Conservation (phyloP, 2,888 invertebrate species). For the Branchellion lobata region DNA sequence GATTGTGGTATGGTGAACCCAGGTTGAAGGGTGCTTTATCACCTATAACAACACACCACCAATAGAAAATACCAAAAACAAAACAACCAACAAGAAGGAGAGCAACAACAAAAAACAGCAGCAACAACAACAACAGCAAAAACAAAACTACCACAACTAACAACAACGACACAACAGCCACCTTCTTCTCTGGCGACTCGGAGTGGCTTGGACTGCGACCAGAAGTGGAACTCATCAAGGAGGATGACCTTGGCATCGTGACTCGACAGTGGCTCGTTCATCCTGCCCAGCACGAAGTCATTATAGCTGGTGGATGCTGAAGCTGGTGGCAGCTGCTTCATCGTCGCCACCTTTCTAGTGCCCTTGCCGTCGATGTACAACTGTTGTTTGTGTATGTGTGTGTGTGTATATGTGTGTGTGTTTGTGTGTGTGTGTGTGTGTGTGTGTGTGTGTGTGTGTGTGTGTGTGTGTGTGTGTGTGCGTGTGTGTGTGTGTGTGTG, state of each 20-base stretch:
- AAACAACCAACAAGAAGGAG: no score
- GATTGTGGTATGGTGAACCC: no score
- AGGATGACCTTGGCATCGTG: constrained; percentile 53
- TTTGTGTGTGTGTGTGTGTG: constrained; percentile 40
- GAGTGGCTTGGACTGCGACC: constrained; percentile 54
- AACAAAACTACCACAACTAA: no score
- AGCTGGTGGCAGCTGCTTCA: background rate
- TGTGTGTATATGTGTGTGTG: constrained; percentile 36
- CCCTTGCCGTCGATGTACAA: constrained; percentile 58
- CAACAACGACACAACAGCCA: no score
- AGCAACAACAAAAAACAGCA: no score
- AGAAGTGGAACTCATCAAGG: constrained; percentile 60
- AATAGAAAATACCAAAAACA: no score
- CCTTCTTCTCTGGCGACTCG: constrained; percentile 56
- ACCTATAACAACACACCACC: no score
- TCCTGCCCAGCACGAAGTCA: constrained; percentile 58
- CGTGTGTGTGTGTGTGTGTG: constrained; percentile 33
- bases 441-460: constrained; percentile 32
- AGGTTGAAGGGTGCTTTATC: no score
- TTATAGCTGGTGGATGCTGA: constrained; percentile 47
- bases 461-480: constrained; percentile 28
- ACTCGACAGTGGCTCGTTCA: constrained; percentile 54
- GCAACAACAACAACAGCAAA: no score
- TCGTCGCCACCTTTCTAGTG: constrained; percentile 49
- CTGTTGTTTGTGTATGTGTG: constrained; percentile 36